Evolutionary conservation across 2,113 vertebrate genomes (phyloP), one percentile per base, ranked within the genome.

Genomic region (Apodemus speciosus): DNA sequence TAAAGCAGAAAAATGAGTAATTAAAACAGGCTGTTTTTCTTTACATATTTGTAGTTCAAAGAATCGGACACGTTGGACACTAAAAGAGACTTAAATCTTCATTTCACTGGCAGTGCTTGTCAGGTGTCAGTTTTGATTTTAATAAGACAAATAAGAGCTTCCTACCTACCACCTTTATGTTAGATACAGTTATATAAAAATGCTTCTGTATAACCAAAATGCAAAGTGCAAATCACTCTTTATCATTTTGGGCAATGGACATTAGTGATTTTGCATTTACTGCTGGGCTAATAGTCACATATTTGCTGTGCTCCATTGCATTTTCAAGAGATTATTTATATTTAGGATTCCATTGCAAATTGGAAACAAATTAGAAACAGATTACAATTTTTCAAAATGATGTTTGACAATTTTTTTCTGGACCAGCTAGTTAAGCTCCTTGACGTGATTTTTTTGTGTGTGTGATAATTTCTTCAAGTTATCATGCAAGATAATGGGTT

Each of bases 1-100:
- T 5, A 76, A 46, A 95, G 16, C 23, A 93, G 32, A 94, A 93
- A 93, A 87, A 85, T 71, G 58, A 69, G 71, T 68, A 58, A 93
- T 72, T 64, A 89, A 53, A 43, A 11, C 38, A 89, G 21, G 21
- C 25, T 72, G 2, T 71, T 88, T 91, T 93, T 10, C 25, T 49
- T 68, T 9, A 81, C 14, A 2, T 27, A 64, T 88, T 77, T 0
- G 27, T 40, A 85, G 89, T 43, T 77, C 32, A 90, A 72, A 94
- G 85, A 23, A 25, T 56, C 85, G 49, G 53, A 79, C 25, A 80
- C 38, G 6, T 40, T n/a, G 25, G 75, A 88, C 58, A 88, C 4
- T n/a, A 51, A 84, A 77, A 62, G 3, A 46, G 49, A 62, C 13
- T 30, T 75, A 40, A 69, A 71, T 20, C 3, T 6, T 89, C 58